phyloP scores from a whole-genome alignment of 2,797 vertebrate genomes.

The Myotis myotis region DNA sequence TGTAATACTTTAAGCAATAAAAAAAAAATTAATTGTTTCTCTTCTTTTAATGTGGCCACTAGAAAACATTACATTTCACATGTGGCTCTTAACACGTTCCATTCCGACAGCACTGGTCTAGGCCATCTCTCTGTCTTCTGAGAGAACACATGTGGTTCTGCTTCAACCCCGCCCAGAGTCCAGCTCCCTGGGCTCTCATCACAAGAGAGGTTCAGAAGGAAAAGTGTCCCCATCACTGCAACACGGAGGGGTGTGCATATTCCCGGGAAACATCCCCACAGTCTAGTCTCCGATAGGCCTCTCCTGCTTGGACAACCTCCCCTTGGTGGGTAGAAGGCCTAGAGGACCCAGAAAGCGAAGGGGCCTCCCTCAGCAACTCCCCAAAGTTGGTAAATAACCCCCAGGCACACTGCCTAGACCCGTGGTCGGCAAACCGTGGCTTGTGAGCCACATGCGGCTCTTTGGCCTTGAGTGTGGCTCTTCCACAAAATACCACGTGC shows the following conservation, averaged over 20 bases:
- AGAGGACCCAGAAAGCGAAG: no score
- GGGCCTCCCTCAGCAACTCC: no score
- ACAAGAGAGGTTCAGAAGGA: neutral
- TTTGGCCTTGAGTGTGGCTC: no score
- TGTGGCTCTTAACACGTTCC: neutral
- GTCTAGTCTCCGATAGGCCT: neutral
- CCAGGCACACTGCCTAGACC: no score
- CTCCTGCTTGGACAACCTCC: neutral
- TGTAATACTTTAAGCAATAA: no score
- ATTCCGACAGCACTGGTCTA: neutral
- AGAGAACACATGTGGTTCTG: neutral
- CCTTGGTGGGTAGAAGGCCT: neutral
- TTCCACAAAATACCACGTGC: no score
- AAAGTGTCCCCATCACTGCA: neutral
- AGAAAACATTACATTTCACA: neutral
- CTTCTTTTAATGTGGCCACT: neutral
- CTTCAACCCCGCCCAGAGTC: neutral
- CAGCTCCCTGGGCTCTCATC: neutral
- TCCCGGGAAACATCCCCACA: neutral
- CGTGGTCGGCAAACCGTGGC: no score
- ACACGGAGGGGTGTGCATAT: neutral
- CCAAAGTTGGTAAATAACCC: no score
- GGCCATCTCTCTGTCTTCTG: neutral
- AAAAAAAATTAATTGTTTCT: constrained; percentile 20
- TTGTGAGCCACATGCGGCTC: no score